Evolutionary conservation across 2,797 vertebrate genomes (phyloP).

Genomic region (Australoheros facetus): DNA sequence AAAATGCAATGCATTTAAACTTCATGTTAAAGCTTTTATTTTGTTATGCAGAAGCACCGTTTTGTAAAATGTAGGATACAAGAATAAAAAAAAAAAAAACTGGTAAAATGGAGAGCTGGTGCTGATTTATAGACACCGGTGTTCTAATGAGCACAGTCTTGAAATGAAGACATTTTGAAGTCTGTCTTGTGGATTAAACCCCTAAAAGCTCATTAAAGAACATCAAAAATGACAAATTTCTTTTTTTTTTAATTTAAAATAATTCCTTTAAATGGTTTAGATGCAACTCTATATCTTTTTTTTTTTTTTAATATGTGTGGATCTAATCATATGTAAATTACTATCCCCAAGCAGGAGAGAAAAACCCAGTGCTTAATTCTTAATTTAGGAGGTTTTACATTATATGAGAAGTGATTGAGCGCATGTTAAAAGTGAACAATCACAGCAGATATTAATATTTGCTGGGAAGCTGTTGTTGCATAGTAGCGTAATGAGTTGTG

Average conservation of each 20-base stretch:
- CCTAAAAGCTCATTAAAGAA: too few species aligned
- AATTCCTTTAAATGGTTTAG: not conserved
- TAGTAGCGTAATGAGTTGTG: not conserved
- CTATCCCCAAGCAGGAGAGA: not conserved
- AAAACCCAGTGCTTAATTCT: not conserved
- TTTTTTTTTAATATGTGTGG: not conserved
- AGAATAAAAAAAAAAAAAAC: not conserved
- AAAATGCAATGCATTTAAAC: not conserved
- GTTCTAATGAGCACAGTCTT: not conserved
- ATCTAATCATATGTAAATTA: not conserved
- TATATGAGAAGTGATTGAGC: too few species aligned
- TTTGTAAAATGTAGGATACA: not conserved
- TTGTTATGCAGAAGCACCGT: not conserved
- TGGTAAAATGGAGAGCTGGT: not conserved
- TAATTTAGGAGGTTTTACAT: not conserved
- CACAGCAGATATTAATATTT: not conserved
- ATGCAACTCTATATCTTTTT: too few species aligned
- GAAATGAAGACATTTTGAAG: not conserved
- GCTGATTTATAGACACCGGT: fast-evolving
- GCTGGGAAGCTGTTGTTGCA: not conserved
- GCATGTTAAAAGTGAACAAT: not conserved
- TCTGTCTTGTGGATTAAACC: not conserved
- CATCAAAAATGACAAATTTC: too few species aligned
- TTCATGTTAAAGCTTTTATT: not conserved
- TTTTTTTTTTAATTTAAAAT: fast-evolving